A percentile compares a stretch with the other conserved stretches of the same genome.
These are phyloP conservation scores for Pogonognathellus flavescens DNA, from an alignment of 1,140 invertebrate genomes.

Conservation along the genomic window DNA sequence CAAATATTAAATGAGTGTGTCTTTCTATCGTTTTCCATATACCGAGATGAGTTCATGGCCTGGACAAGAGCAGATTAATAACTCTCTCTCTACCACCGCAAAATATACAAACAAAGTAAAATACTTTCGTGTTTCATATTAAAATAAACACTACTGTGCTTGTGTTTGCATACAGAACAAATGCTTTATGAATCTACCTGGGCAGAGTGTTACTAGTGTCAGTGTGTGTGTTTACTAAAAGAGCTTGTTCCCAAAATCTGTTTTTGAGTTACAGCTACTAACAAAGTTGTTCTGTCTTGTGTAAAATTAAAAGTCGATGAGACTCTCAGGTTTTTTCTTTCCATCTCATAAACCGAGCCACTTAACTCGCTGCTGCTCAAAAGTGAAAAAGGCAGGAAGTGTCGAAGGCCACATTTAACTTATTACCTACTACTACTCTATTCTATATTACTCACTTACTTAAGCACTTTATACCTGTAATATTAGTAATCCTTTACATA, in stretches of 20 bases:
- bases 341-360: conserved; percentile 41
- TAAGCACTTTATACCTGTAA: background rate
- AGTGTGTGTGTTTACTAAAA: background rate
- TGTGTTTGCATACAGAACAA: background rate
- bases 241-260: background rate
- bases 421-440: conserved; percentile 13
- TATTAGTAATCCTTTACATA: too few species aligned
- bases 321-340: conserved; percentile 33
- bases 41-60: too few species aligned
- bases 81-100: too few species aligned
- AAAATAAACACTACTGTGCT: background rate
- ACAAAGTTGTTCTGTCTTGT: conserved; percentile 29
- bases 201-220: too few species aligned
- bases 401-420: conserved; percentile 47
- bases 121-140: too few species aligned
- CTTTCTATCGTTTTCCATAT: too few species aligned
- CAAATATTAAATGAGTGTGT: too few species aligned
- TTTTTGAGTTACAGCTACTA: background rate
- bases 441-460: conserved; percentile 1
- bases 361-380: conserved; percentile 23
- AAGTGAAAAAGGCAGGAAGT: conserved; percentile 48
- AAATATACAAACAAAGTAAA: too few species aligned
- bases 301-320: conserved; percentile 19
- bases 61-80: too few species aligned
- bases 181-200: background rate